Evolutionary conservation across 2,113 vertebrate species (phyloP), one percentile per base, ranked within the genome.

Genomic region (Spheniscus mendiculus): DNA sequence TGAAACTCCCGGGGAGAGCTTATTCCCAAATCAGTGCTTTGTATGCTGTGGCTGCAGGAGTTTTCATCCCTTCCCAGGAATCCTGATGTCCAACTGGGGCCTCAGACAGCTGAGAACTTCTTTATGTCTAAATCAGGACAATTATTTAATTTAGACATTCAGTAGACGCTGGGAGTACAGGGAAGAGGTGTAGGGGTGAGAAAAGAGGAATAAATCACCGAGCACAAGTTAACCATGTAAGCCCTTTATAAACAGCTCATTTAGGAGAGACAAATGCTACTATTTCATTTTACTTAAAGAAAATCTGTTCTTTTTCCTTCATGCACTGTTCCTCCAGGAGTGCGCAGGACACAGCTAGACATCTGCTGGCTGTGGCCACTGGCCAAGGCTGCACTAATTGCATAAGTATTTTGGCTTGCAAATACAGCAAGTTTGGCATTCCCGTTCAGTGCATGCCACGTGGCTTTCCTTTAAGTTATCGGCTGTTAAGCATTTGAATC

Each of bases 311-410:
- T 77, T 70, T 10, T 14, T 76, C 85, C 65, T 79, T 21, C 14
- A 1, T 9, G 77, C 84, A 23, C 29, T 29, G 44, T 40, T 95
- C 94, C 67, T 88, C 87, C 73, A 90, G 91, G 83, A 89, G 81
- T 4, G 9, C 2, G 0, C 6, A 67, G 84, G 59, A 56, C 22
- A 40, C 29, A 22, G 85, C 83, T n/a, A 87, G 82, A 83, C 93
- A 97, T 96, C 97, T 97, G 97, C 81, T 29, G 14, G 44, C 7
- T 5, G 42, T 93, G 94, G 90, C 94, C 89, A 67, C 58, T 53
- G 70, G 97, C 97, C 98, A 96, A 93, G 55, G 85, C 85, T 25
- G 77, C 77, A 55, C 32, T 81, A 93, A 92, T 29, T 62, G 76
- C 47, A 18, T 29, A 66, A 89, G 67, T 6, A 5, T 6, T 70